Percentiles rank a stretch among this genome's conserved stretches.
These are phyloP conservation scores for Propithecus perrieri DNA, from an alignment of 2,797 vertebrate genomes.

Conservation along the genomic window DNA sequence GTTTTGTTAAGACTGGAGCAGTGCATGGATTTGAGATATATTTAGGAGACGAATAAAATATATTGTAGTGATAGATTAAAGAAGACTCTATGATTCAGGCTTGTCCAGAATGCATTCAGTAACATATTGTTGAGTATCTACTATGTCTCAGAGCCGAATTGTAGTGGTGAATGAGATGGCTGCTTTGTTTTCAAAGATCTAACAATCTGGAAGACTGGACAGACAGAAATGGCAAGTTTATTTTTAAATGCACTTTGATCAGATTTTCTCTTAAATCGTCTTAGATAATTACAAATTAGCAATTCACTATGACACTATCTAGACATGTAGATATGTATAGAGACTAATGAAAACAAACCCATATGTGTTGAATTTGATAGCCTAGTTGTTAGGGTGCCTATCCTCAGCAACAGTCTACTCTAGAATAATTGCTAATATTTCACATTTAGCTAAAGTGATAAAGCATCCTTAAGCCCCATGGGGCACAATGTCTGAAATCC, in stretches of 20 bases:
- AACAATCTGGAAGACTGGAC: background rate
- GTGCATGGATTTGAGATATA: background rate
- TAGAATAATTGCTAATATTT: background rate
- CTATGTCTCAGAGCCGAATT: background rate
- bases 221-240: background rate
- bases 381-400: background rate
- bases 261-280: background rate
- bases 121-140: background rate
- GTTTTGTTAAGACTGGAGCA: background rate
- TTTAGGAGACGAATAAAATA: background rate
- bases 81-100: background rate
- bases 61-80: background rate
- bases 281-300: background rate
- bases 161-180: background rate
- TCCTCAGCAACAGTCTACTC: background rate
- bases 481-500: background rate
- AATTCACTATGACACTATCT: slow-evolving; percentile 15
- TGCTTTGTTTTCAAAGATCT: background rate
- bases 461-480: background rate
- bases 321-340: slow-evolving; percentile 9
- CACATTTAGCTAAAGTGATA: background rate
- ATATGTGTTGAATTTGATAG: background rate
- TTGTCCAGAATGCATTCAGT: background rate
- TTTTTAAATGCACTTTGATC: background rate
- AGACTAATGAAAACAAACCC: background rate